Conservation (phyloP, 1,140 invertebrate genomes). For the Pantala flavescens region DNA sequence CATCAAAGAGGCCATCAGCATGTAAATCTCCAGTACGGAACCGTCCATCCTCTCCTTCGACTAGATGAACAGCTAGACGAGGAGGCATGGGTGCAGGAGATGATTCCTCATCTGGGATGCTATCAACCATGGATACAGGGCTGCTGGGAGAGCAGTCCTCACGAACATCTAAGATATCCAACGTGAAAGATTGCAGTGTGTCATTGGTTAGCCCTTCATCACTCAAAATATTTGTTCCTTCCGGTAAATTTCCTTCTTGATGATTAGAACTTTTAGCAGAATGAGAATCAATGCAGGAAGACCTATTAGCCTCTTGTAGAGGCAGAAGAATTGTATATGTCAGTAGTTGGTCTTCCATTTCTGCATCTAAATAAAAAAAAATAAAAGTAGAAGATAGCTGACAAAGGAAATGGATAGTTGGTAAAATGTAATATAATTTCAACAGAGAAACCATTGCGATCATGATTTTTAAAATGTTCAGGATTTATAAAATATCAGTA, state of each 20-base stretch:
- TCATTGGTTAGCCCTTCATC: too few relatives aligned
- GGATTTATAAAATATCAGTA: too few relatives aligned
- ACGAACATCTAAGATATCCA: too few relatives aligned
- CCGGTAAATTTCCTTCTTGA: too few relatives aligned
- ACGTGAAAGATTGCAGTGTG: too few relatives aligned
- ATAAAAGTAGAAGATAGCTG: not conserved
- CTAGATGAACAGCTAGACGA: not conserved
- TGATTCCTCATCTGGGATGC: conserved; percentile 7
- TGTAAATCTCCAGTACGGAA: conserved; percentile 45
- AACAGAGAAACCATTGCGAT: too few relatives aligned
- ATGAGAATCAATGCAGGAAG: not conserved
- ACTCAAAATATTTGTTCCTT: too few relatives aligned
- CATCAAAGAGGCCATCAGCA: conserved; percentile 34
- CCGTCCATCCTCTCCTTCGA: conserved; percentile 36
- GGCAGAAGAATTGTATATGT: conserved; percentile 40
- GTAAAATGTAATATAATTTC: too few relatives aligned
- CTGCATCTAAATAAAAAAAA: not conserved
- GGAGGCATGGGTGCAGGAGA: conserved; percentile 3
- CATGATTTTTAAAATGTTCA: too few relatives aligned
- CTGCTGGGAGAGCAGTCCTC: too few relatives aligned
- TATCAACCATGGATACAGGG: not conserved
- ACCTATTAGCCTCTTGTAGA: conserved; percentile 31
- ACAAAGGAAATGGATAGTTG: too few relatives aligned
- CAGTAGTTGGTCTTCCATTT: conserved; percentile 36
- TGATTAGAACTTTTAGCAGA: not conserved